Percentiles rank a stretch among this genome's conserved stretches.
Evolutionary conservation across 2,888 invertebrate genomes (phyloP).

Genomic region (Loripinus fragilis): DNA sequence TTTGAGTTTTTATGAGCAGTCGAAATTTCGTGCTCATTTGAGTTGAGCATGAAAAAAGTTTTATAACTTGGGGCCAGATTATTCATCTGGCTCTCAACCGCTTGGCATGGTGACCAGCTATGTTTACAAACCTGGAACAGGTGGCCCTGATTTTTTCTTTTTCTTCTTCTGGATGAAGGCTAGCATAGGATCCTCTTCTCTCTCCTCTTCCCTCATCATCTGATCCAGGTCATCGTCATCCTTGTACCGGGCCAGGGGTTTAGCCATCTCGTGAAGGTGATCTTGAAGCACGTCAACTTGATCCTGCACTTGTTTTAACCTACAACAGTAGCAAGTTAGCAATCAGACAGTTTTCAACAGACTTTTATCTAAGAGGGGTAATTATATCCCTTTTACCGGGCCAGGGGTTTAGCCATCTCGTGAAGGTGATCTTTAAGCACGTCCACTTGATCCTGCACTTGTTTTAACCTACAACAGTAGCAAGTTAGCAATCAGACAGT

Average conservation of each 20-base stretch:
- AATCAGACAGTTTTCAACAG: too few relatives aligned
- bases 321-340: too few relatives aligned
- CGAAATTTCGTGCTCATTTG: too few relatives aligned
- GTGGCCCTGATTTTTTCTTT: slow-evolving; percentile 62
- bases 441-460: slow-evolving; percentile 89
- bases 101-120: too few relatives aligned
- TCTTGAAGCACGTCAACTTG: slow-evolving; percentile 88
- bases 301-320: slow-evolving; percentile 88
- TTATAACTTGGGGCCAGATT: too few relatives aligned
- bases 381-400: slow-evolving; percentile 93
- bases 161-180: slow-evolving; percentile 90
- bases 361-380: slow-evolving; percentile 92
- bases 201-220: slow-evolving; percentile 87
- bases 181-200: slow-evolving; percentile 97
- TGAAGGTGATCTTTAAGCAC: slow-evolving; percentile 90
- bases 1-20: too few relatives aligned
- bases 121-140: slow-evolving; percentile 58
- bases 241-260: slow-evolving; percentile 95
- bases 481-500: too few relatives aligned
- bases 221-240: slow-evolving; percentile 95
- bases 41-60: too few relatives aligned
- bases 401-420: slow-evolving; percentile 95
- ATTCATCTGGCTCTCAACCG: too few relatives aligned
- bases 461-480: slow-evolving; percentile 84
- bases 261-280: slow-evolving; percentile 93